Percentiles rank a stretch among this genome's conserved stretches.
Evolutionary conservation across 1,140 invertebrate species (phyloP).

Genomic region (Diorhabda carinulata): DNA sequence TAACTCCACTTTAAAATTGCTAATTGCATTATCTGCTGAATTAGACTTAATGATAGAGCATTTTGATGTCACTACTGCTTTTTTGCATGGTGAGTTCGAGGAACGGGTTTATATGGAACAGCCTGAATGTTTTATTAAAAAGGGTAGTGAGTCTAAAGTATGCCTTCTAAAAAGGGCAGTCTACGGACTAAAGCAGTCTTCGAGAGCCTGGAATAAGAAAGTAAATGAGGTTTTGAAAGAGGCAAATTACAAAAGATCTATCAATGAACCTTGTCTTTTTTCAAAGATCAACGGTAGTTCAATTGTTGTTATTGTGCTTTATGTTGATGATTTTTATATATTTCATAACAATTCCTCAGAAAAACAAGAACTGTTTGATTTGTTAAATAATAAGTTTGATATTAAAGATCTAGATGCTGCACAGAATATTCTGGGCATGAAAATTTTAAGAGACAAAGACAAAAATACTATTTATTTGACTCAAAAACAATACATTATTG

Average conservation of each 20-base stretch:
- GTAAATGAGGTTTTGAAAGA: too few species aligned
- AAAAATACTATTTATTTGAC: constrained; percentile 15
- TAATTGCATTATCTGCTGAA: constrained; percentile 42
- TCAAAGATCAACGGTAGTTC: constrained; percentile 28
- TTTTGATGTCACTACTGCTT: constrained; percentile 34
- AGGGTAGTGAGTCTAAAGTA: constrained; percentile 30
- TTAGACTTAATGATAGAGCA: constrained; percentile 32
- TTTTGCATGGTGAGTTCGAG: constrained; percentile 22
- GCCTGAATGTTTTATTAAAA: constrained; percentile 21
- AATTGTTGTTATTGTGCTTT: constrained; percentile 36
- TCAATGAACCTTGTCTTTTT: constrained; percentile 43
- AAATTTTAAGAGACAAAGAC: constrained; percentile 1
- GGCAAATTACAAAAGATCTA: constrained; percentile 36
- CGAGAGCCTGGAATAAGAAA: too few species aligned
- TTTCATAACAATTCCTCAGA: constrained; percentile 35
- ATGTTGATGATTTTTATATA: constrained; percentile 45
- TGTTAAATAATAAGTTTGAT: constrained; percentile 28
- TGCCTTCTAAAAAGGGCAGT: constrained; percentile 40
- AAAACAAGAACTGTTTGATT: constrained; percentile 24
- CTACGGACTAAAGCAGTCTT: too few species aligned
- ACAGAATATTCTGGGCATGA: constrained; percentile 29
- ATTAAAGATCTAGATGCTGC: constrained; percentile 30
- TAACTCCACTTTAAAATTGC: constrained; percentile 41
- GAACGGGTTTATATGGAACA: constrained; percentile 31
- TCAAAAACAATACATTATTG: constrained; percentile 13